Base-by-base conservation (phyloP, 2,797 vertebrate species). In the Danio tinwini region DNA sequence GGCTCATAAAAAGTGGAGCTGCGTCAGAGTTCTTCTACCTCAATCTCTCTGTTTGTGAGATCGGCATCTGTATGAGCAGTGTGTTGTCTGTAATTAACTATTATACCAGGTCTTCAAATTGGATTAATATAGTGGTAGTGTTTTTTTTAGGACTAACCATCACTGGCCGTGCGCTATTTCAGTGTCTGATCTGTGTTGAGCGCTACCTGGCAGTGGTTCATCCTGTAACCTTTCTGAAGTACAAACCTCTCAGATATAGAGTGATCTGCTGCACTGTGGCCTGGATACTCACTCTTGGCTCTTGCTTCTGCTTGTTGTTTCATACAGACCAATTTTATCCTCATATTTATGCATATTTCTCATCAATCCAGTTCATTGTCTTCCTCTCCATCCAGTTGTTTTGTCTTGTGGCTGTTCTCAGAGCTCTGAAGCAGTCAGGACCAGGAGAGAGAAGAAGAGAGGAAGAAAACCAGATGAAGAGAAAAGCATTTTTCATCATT, bases 401-500 rank as follows among this genome's bases (percentile, higher is more conserved):
- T 21, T 65, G 7, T 5, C 14, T n/a, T 14, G 16, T 63, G 16
- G 39, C 39, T 61, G 29, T 61, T 52, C 49, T 52, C 49, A 52
- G 49, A 52, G 49, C 49, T 52, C 49, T 63, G 44, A 67, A 67
- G 19, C 64, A 47, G 44, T 55, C 68, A 17, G 68, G 68, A 19
- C 69, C 69, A 55, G 69, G 68, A 56, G 68, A 71, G 37, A 70
- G 49, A 70, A 5, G 9, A 1, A 70, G 14, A 53, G 1, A 7
- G 2, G 40, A 29, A n/a, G 17, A 72, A 58, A 72, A 45, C 40
- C 4, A 29, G 6, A 61, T 29, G 81, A 69, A 84, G 87, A 89
- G 86, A 2, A 86, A 86, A 78, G 83, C 50, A 85, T 88, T 88
- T 74, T 88, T 58, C 11, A 55, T 90, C 87, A 89, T 82, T 82